Evolutionary conservation across 2,113 vertebrate genomes (phyloP).

Genomic region (Sterna hirundo): DNA sequence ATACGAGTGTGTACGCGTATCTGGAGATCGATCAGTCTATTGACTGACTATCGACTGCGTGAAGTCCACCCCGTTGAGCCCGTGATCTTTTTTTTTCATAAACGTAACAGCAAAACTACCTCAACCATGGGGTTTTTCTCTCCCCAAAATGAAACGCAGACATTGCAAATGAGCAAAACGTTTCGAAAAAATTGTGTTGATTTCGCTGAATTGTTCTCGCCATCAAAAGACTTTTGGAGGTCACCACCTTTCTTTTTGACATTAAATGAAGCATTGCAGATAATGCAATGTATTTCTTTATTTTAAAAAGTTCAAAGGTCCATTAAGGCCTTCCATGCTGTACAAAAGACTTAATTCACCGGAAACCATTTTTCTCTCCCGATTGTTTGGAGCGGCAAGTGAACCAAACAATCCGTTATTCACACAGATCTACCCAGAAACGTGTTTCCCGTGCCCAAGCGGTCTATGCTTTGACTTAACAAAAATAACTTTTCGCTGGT

Average conservation of each 20-base stretch:
- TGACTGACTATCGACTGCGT: neutral
- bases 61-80: neutral
- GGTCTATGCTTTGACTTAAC: neutral
- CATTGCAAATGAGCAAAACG: neutral
- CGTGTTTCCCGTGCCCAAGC: neutral
- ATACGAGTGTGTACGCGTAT: fast-evolving
- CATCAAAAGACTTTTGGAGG: constrained; percentile 45
- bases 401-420: constrained; percentile 61
- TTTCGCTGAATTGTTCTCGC: constrained; percentile 14
- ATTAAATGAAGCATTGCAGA: constrained; percentile 16
- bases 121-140: neutral
- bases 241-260: constrained; percentile 29
- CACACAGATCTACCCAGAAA: constrained; percentile 57
- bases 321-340: constrained; percentile 30
- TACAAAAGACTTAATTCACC: constrained; percentile 56
- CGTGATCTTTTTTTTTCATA: neutral
- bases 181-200: neutral
- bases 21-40: neutral
- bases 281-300: constrained; percentile 40
- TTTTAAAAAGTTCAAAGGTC: constrained; percentile 60
- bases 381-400: constrained; percentile 45
- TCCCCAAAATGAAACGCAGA: neutral
- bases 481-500: neutral
- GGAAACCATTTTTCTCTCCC: constrained; percentile 68
- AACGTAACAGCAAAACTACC: neutral